Evolutionary conservation across 2,113 vertebrate species (phyloP), one percentile per base, ranked within the genome.

Genomic region (Origma solitaria): DNA sequence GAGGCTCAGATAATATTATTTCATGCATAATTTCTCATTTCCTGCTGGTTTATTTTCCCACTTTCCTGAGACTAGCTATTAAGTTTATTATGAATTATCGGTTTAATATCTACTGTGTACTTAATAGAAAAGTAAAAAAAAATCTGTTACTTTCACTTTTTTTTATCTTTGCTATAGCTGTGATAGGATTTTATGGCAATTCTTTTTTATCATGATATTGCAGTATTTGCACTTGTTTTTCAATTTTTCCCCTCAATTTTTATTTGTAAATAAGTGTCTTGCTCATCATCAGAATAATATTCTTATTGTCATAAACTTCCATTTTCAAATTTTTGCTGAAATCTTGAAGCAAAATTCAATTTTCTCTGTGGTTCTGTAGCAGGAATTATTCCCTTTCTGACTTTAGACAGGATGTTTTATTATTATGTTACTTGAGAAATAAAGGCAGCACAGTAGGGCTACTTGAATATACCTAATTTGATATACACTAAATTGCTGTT

Each of bases 21-120:
- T 94, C 70, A 90, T 92, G 82, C 79, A 94, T 93, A 95, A 96
- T 95, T 94, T 95, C 58, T 75, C 71, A 38, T 90, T 89, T 93
- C 92, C 93, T 92, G 71, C 91, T 95, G 96, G 14, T 97, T 96
- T 88, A 90, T 92, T 95, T 92, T 84, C 51, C 50, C 20, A n/a
- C 54, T 95, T 95, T 94, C 62, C 61, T 92, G 37, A 94, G 78
- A 94, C 20, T 57, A 85, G 56, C 94, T 94, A 80, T 96, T 88
- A 96, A 42, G 79, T 91, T 96, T 96, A 94, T 96, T 95, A 93
- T 93, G 86, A 97, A 58, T 80, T 96, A 96, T 88, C 25, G 5
- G 54, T 94, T 96, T 96, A 96, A 96, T 96, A 96, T 95, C 57
- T 82, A 44, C 54, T 64, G 40, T 86, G 62, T 90, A 77, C 61